Evolutionary conservation across 2,113 vertebrate genomes (phyloP), one percentile per base, ranked within the genome.

Genomic region (Semicossyphus pulcher): DNA sequence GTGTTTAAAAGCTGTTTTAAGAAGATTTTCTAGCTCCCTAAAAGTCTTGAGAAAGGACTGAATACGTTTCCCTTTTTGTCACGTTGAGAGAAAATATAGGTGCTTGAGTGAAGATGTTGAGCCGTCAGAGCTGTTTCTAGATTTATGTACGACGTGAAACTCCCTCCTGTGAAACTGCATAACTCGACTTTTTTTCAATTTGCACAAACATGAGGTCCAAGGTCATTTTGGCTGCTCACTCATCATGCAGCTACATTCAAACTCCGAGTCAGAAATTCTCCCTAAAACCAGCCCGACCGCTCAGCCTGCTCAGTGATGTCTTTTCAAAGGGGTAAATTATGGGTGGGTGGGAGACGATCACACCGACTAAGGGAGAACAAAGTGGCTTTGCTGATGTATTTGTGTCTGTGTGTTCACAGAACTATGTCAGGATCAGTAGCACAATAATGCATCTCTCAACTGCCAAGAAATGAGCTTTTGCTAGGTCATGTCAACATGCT

Each of bases 271-370:
- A 41, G 39, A 37, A 54, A 15, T 0, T 20, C 42, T 21, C 26
- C 37, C 49, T 61, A 5, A 63, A 74, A 73, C 78, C 59, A 49
- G 57, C 65, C 28, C 10, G 34, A n/a, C 59, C 2, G 4, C 44
- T 54, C 56, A 25, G 12, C 1, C 8, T 4, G 12, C 23, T 31
- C 54, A 18, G 21, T 0, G 7, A 12, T 15, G 4, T 48, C 39
- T 52, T 10, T 0, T 4, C 28, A 53, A 21, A 28, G 37, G 36
- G 7, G 44, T n/a, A 49, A 37, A 39, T 1, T 0, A 48, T 23
- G 8, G 39, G 4, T 21, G 21, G 42, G 10, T 21, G 6, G n/a
- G 10, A 37, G 54, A 4, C 4, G 11, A 39, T 21, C 25, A 28
- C 20, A 26, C 37, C 0, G 3, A 9, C 28, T 25, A 32, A 49